Conservation (phyloP, 1,140 invertebrate species). For the Orchesella cincta region DNA sequence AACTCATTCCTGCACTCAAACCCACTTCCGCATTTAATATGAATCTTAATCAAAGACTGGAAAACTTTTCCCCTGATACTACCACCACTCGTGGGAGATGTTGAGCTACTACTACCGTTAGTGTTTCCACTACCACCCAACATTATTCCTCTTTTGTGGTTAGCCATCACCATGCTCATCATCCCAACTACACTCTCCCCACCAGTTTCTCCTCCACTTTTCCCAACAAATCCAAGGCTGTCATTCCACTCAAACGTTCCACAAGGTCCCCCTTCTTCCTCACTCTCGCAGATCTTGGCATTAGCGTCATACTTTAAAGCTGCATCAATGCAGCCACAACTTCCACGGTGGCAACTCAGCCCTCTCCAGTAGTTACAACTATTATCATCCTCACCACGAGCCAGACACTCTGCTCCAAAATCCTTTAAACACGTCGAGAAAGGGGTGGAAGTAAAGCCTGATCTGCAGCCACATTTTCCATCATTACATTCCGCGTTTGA, state of each 20-base stretch:
- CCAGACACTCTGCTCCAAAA: background rate
- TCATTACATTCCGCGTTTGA: background rate
- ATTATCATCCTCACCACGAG: background rate
- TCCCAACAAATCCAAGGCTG: background rate
- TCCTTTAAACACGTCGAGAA: constrained; percentile 28
- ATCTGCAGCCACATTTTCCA: background rate
- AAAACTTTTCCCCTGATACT: background rate
- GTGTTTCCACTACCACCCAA: background rate
- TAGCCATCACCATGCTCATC: background rate
- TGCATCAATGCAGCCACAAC: constrained; percentile 33
- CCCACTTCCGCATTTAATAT: constrained; percentile 9
- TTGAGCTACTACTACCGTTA: background rate
- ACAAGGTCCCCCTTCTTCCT: constrained; percentile 15
- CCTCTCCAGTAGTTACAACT: constrained; percentile 34
- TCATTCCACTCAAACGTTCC: background rate
- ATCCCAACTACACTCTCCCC: background rate
- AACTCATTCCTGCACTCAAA: constrained; percentile 15
- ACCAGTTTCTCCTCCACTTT: background rate
- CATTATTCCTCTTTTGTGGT: background rate
- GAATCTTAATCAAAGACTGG: background rate
- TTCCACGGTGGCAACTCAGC: constrained; percentile 25
- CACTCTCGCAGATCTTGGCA: background rate
- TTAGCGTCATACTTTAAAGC: constrained; percentile 30
- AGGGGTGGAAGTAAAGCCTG: constrained; percentile 25
- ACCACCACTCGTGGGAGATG: background rate